These are phyloP conservation scores for Neolamprologus caudopunctatus DNA, from an alignment of 2,113 vertebrate genomes.

Conservation along the genomic window DNA sequence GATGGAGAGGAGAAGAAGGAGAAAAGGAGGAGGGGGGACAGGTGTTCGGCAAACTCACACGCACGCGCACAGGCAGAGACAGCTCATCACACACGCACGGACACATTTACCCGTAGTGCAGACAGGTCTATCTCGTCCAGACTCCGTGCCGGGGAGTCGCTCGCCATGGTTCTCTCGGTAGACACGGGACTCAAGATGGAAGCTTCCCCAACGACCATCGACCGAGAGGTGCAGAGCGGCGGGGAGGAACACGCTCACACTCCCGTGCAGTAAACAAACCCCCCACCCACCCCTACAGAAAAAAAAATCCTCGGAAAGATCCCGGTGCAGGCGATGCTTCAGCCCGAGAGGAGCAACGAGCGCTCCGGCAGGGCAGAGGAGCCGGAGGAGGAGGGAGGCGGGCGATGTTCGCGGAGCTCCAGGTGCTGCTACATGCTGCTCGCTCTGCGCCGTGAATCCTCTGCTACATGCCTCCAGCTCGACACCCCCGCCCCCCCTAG, in stretches of 20 bases:
- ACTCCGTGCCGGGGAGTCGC: constrained; percentile 92
- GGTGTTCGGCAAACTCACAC: neutral
- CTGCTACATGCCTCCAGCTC: constrained; percentile 27
- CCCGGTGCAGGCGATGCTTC: neutral
- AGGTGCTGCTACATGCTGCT: constrained; percentile 66
- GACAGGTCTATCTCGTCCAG: constrained; percentile 97
- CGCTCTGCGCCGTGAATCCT: neutral
- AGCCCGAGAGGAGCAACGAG: neutral
- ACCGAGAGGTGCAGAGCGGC: constrained; percentile 42
- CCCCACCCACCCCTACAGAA: neutral
- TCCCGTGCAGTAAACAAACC: constrained; percentile 9
- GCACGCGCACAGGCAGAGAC: neutral
- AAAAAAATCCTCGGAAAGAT: neutral
- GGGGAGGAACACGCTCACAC: neutral
- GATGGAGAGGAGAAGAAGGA: neutral
- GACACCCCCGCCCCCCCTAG: neutral
- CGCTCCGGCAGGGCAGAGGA: neutral
- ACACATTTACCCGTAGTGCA: constrained; percentile 83
- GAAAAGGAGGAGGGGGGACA: neutral
- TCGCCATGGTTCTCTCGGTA: constrained; percentile 84
- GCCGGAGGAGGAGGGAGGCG: neutral
- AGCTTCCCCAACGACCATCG: constrained; percentile 62
- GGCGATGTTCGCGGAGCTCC: constrained; percentile 23
- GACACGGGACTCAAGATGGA: constrained; percentile 57
- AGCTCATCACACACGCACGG: neutral